Evolutionary conservation across 2,113 vertebrate genomes (phyloP).

Genomic region (Phaethon lepturus): DNA sequence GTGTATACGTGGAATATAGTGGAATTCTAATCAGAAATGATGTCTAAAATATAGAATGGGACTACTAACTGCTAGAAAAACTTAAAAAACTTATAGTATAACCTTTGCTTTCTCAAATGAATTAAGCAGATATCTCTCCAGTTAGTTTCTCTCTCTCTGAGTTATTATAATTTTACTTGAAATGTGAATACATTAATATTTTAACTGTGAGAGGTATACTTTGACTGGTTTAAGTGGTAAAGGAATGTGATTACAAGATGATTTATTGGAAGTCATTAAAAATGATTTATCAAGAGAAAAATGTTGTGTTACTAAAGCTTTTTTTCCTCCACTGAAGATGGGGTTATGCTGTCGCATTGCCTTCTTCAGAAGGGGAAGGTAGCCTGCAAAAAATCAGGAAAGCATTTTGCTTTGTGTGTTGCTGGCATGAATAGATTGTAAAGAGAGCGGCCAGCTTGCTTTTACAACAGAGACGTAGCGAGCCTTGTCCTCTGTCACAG

Average conservation of each 20-base stretch:
- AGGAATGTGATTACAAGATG: constrained; percentile 65
- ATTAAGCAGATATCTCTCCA: constrained; percentile 21
- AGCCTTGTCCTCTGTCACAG: not conserved
- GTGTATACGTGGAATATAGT: not conserved
- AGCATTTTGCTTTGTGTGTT: not conserved
- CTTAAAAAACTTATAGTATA: not conserved
- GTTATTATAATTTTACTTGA: constrained; percentile 43
- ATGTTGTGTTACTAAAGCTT: constrained; percentile 43
- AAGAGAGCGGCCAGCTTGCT: not conserved
- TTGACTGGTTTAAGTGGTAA: constrained; percentile 69
- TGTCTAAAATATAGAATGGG: not conserved
- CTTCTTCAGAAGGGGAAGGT: not conserved
- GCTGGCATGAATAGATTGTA: not conserved
- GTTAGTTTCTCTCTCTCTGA: constrained; percentile 39
- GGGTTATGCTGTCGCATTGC: not conserved
- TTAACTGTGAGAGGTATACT: constrained; percentile 52
- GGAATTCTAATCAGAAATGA: not conserved
- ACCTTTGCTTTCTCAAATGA: constrained; percentile 32
- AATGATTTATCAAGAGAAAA: constrained; percentile 71
- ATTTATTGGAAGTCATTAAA: constrained; percentile 72
- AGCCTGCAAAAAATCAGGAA: not conserved
- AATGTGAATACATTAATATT: constrained; percentile 70
- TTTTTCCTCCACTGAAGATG: not conserved
- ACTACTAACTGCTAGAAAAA: not conserved
- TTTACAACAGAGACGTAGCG: not conserved